A percentile compares a stretch with the other conserved stretches of the same genome.
Evolutionary conservation across 2,888 invertebrate genomes (phyloP).

Genomic region (Ischnura elegans): DNA sequence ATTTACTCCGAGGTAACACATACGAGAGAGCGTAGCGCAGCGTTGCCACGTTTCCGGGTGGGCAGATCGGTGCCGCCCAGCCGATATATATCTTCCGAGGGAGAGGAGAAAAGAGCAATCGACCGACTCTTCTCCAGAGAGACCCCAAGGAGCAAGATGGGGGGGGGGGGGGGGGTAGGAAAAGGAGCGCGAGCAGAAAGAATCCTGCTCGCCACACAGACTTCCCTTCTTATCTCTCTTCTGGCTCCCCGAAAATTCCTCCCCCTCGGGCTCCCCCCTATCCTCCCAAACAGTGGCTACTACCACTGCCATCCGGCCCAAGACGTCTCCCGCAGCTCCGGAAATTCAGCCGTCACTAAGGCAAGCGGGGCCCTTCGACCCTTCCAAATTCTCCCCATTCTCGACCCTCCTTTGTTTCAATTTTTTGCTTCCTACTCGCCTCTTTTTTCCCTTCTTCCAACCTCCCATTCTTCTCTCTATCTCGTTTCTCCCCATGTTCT

Average conservation of each 20-base stretch:
- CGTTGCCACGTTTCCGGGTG: conserved; percentile 52
- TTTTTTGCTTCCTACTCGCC: neutral
- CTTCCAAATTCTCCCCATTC: neutral
- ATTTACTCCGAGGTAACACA: too few species aligned
- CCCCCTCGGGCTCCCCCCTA: neutral
- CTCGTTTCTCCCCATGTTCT: neutral
- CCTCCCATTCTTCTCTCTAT: neutral
- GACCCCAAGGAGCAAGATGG: conserved; percentile 39
- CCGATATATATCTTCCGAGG: conserved; percentile 61
- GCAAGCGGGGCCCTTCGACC: neutral
- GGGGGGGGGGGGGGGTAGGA: neutral
- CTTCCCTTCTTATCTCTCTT: neutral
- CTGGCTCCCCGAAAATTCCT: neutral
- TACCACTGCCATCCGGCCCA: neutral
- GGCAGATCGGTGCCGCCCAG: conserved; percentile 5
- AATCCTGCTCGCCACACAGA: conserved; percentile 12
- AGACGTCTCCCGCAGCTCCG: conserved; percentile 56
- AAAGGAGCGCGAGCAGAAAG: neutral
- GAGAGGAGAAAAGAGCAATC: conserved; percentile 40
- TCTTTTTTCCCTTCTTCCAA: neutral
- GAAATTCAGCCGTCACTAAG: conserved; percentile 64
- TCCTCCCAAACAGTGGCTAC: neutral
- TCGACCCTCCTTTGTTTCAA: neutral
- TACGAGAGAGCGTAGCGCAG: conserved; percentile 7
- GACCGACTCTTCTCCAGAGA: too few species aligned